These are phyloP conservation scores for Clarias platycephalus DNA, from an alignment of 2,797 vertebrate genomes.

Conservation along the genomic window DNA sequence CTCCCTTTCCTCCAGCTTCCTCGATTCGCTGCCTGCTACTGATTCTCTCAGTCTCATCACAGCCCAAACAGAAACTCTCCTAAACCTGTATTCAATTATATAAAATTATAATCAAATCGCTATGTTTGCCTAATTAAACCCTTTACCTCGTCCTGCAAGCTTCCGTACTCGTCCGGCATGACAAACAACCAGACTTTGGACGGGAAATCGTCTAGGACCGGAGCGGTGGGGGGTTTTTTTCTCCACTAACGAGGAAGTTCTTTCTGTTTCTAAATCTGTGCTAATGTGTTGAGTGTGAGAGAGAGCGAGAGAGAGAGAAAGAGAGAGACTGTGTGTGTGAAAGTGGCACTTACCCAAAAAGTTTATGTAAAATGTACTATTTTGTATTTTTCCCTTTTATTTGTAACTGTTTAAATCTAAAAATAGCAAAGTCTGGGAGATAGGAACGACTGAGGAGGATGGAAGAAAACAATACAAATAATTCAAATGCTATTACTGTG, in stretches of 20 bases:
- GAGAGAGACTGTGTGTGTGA: background rate
- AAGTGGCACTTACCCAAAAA: slow-evolving; percentile 56
- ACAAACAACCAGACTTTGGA: slow-evolving; percentile 16
- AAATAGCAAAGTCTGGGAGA: slow-evolving; percentile 58
- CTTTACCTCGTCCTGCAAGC: background rate
- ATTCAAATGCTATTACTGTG: background rate
- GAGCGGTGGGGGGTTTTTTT: slow-evolving; percentile 32
- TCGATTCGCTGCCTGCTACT: background rate
- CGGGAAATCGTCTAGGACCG: background rate
- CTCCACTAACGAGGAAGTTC: slow-evolving; percentile 31
- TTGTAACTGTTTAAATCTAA: slow-evolving; percentile 41
- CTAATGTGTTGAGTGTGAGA: slow-evolving; percentile 24
- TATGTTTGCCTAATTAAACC: slow-evolving; percentile 40
- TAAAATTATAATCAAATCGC: slow-evolving; percentile 24
- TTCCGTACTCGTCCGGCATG: background rate
- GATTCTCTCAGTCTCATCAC: slow-evolving; percentile 14
- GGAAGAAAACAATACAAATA: slow-evolving; percentile 43
- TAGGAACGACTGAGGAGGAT: slow-evolving; percentile 45
- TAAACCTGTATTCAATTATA: background rate
- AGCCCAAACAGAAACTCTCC: slow-evolving; percentile 19
- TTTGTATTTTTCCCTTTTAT: slow-evolving; percentile 45
- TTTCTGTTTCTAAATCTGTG: slow-evolving; percentile 38
- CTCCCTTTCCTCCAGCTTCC: slow-evolving; percentile 5
- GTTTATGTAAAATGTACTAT: slow-evolving; percentile 67
- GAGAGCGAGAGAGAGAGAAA: background rate